Evolutionary conservation across 1,140 invertebrate species (phyloP).

Genomic region (Calosoma granatense): DNA sequence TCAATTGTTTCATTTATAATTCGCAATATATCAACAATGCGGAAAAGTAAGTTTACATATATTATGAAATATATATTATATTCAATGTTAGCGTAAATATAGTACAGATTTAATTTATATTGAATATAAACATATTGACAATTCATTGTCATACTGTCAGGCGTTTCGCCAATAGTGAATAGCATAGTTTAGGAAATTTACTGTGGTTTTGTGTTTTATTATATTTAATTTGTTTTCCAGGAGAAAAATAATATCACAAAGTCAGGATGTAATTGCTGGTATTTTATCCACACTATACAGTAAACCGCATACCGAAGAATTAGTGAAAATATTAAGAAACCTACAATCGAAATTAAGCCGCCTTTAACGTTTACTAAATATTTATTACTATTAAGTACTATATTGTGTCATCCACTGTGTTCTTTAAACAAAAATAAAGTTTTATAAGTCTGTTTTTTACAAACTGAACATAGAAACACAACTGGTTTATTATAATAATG

Average conservation of each 20-base stretch:
- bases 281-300: constrained; percentile 55
- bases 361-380: no score
- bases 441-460: constrained; percentile 5
- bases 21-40: constrained; percentile 39
- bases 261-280: constrained; percentile 54
- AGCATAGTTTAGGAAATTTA: constrained; percentile 19
- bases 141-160: no score
- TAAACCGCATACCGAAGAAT: constrained; percentile 48
- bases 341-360: constrained; percentile 40
- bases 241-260: constrained; percentile 48
- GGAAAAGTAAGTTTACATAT: constrained; percentile 38
- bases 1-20: constrained; percentile 48
- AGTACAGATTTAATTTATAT: no score
- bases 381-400: not conserved
- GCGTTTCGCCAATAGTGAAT: no score
- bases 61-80: constrained; percentile 19
- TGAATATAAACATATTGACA: no score
- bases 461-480: no score
- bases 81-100: no score
- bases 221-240: constrained; percentile 33
- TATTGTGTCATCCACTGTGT: not conserved
- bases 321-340: constrained; percentile 40
- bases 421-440: not conserved
- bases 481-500: no score
- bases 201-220: constrained; percentile 12